These are phyloP conservation scores for Danio kyathit DNA, from an alignment of 2,797 vertebrate species.

Conservation along the genomic window DNA sequence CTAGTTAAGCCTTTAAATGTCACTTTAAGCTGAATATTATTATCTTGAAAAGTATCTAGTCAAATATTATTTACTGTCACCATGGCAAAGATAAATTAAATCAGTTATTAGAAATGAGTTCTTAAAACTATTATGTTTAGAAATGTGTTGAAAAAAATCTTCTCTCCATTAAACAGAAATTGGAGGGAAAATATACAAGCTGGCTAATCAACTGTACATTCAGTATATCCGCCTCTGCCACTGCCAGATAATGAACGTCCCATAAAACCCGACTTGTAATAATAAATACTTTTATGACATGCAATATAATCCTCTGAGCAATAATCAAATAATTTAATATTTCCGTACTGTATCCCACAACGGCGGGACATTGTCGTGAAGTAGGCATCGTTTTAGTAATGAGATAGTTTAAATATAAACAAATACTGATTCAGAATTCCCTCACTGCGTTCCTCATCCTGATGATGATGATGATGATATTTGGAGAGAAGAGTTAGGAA, in stretches of 20 bases:
- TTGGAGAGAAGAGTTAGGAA: conserved; percentile 67
- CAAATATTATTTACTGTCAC: too few relatives aligned
- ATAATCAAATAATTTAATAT: conserved; percentile 81
- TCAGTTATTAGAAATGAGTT: too few relatives aligned
- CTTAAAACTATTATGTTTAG: too few relatives aligned
- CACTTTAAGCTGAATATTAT: too few relatives aligned
- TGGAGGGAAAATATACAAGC: too few relatives aligned
- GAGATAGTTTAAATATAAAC: conserved; percentile 44
- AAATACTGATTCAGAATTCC: conserved; percentile 10
- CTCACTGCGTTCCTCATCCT: background rate
- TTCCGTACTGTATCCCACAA: conserved; percentile 58
- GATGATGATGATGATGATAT: background rate
- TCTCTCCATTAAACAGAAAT: too few relatives aligned
- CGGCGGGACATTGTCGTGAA: conserved; percentile 58
- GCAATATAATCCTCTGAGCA: conserved; percentile 74
- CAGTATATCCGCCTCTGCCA: conserved; percentile 50
- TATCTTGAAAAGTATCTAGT: too few relatives aligned
- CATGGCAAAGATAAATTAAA: too few relatives aligned
- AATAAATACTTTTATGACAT: conserved; percentile 77
- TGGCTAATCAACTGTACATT: background rate
- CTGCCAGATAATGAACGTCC: conserved; percentile 61
- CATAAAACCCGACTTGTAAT: conserved; percentile 65
- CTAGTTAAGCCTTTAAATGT: too few relatives aligned
- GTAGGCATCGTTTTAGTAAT: conserved; percentile 53
- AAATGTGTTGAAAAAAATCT: too few relatives aligned